A percentile compares a stretch with the other conserved stretches of the same genome.
Conservation (phyloP, 2,113 vertebrate genomes). For the Butorides virescens region DNA sequence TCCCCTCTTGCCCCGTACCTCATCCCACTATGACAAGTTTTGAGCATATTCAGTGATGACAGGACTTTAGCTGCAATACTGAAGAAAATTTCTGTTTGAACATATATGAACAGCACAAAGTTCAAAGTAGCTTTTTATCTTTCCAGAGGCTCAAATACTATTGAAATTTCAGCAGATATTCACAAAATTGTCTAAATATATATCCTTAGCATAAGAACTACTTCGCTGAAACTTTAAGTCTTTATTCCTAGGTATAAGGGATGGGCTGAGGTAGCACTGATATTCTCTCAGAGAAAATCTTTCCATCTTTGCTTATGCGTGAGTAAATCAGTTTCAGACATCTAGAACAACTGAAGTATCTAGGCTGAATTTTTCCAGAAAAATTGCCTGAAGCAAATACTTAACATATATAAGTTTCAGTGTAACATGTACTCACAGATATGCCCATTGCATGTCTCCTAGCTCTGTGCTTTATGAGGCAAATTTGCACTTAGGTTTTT, state of each 20-base stretch:
- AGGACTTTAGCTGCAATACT: background rate
- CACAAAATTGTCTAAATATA: background rate
- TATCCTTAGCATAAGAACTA: background rate
- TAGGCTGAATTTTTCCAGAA: background rate
- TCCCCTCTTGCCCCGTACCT: background rate
- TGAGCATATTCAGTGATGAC: background rate
- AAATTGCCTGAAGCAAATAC: background rate
- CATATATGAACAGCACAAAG: background rate
- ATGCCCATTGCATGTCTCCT: background rate
- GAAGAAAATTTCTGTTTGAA: background rate
- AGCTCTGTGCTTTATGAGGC: background rate
- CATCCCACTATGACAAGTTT: background rate
- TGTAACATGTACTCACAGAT: rapidly evolving
- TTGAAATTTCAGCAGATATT: background rate
- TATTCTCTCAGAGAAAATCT: background rate
- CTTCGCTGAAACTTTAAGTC: background rate
- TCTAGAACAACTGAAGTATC: background rate
- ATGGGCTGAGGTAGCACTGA: background rate
- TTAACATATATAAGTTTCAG: background rate
- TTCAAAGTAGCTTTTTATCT: background rate
- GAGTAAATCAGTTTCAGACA: background rate
- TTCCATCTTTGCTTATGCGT: background rate
- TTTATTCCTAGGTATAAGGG: background rate
- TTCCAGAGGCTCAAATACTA: background rate
- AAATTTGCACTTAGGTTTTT: background rate